A percentile compares a stretch with the other conserved stretches of the same genome.
phyloP scores from a whole-genome alignment of 2,888 invertebrate species.

The Agapetus fuscipes region DNA sequence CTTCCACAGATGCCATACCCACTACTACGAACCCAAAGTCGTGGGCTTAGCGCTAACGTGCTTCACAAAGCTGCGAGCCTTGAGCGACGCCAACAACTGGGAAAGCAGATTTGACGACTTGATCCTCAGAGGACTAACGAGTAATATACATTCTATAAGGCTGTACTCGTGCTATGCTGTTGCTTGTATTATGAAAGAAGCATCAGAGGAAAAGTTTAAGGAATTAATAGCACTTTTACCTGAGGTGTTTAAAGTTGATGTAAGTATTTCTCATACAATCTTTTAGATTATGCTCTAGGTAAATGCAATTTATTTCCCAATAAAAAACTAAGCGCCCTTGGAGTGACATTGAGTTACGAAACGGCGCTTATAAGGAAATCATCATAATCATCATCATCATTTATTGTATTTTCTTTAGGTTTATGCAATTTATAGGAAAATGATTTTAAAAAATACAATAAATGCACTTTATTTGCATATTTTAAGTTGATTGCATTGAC shows the following conservation, averaged over 20 bases:
- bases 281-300: no score
- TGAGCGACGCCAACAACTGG: constrained; percentile 24
- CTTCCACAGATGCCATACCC: constrained; percentile 32
- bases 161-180: constrained; percentile 33
- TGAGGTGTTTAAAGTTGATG: constrained; percentile 34
- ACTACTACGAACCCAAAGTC: constrained; percentile 34
- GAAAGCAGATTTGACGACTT: constrained; percentile 28
- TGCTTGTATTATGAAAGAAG: constrained; percentile 21
- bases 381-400: no score
- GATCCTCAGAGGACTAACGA: constrained; percentile 30
- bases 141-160: constrained; percentile 31
- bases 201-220: constrained; percentile 3
- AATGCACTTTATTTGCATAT: no score
- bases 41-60: constrained; percentile 38
- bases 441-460: no score
- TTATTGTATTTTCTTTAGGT: no score
- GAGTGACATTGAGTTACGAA: no score
- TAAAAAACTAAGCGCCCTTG: no score
- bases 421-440: no score
- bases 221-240: constrained; percentile 23
- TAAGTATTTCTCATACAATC: constrained; percentile 26
- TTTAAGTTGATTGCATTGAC: no score
- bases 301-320: no score
- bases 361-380: no score
- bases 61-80: constrained; percentile 32